Conservation (phyloP, 2,797 vertebrate genomes). For the Dallia pectoralis region DNA sequence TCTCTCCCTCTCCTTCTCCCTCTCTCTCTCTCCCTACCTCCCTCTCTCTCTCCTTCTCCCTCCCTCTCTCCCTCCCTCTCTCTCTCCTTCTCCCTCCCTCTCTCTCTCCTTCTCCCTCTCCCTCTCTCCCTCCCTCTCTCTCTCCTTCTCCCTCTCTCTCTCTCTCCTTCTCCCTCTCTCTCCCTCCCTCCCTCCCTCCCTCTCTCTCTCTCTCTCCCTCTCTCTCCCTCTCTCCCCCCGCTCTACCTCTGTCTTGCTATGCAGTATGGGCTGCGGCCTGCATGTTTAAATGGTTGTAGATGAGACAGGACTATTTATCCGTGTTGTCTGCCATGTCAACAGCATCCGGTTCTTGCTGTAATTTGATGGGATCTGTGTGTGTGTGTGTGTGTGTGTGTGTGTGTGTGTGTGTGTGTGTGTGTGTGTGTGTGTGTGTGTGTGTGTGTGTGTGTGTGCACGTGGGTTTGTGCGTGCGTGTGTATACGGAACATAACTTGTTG, state of each 20-base stretch:
- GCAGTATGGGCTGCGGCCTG: no score
- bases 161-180: neutral
- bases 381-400: neutral
- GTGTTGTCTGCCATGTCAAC: neutral
- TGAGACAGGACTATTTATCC: neutral
- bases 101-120: neutral
- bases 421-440: neutral
- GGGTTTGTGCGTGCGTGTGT: no score
- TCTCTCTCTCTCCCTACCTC: conserved; percentile 4
- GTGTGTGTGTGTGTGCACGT: no score
- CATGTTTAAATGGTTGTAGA: neutral
- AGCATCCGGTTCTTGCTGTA: neutral
- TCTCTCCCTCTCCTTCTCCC: neutral
- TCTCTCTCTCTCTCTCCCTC: neutral
- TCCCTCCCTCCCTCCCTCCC: neutral
- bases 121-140: conserved; percentile 1
- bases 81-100: neutral
- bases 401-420: neutral
- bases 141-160: neutral
- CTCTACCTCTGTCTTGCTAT: conserved; percentile 18
- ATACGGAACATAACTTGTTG: neutral
- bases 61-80: neutral
- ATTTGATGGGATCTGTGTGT: neutral
- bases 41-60: neutral
- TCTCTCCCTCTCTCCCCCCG: conserved; percentile 6